Base-by-base conservation (phyloP, 2,113 vertebrate species). In the Pseudorhombus dupliciocellatus region DNA sequence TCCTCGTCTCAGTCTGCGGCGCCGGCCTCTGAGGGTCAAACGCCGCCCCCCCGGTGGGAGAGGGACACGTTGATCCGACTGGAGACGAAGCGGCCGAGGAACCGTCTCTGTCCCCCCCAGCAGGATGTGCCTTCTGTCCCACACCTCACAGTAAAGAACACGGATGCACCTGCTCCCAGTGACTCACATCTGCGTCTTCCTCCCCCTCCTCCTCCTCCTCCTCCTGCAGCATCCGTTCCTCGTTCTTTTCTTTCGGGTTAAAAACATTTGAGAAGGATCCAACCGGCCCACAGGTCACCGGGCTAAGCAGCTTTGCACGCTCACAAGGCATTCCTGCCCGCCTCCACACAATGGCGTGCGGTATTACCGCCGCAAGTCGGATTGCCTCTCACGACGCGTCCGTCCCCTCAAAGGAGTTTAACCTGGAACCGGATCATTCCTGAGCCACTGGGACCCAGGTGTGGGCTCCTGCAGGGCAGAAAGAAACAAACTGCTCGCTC, bases 91-190 rank as follows among this genome's bases (percentile, higher is more conserved):
- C 42, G 1, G 28, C 58, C 52, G 0, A 5, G 26, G 48, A 52
- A 64, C 7, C 22, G 24, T 9, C 40, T 52, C 54, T 16, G 30
- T 3, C 26, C 0, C n/a, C 12, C 11, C 12, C 11, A 74, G 74
- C 78, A 73, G 79, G 1, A 74, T 37, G 96, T 97, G 96, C 96
- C 96, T 97, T 96, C 93, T 88, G 57, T 63, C 77, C 34, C 84
- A 8, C 77, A 57, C 70, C 62, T 81, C 85, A 20, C 75, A 69
- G 77, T 67, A 69, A 31, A 76, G 53, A 18, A 66, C 7, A 73
- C 24, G 26, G 16, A 62, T 68, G 70, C 22, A 77, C 58, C n/a
- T n/a, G n/a, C n/a, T n/a, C n/a, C n/a, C n/a, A n/a, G n/a, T n/a
- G n/a, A n/a, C n/a, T 56, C 51, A 15, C 42, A 2, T 51, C 59